These are phyloP conservation scores for Poeciliopsis presidionis DNA, from an alignment of 2,797 vertebrate species.

Conservation along the genomic window DNA sequence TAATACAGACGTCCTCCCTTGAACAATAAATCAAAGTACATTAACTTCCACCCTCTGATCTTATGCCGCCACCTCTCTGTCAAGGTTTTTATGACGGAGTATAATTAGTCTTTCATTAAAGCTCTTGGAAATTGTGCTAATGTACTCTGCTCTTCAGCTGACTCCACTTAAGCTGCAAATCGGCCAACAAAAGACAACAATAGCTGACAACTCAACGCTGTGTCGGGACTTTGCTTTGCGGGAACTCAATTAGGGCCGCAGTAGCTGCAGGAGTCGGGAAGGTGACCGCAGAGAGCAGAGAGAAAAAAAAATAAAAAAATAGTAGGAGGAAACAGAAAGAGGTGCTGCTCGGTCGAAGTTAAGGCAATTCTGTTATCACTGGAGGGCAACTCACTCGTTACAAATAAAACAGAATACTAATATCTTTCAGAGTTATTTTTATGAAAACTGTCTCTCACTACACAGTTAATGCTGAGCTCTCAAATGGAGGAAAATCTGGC, in stretches of 20 bases:
- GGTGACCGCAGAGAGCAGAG: slow-evolving; percentile 14
- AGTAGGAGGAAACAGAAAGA: slow-evolving; percentile 6
- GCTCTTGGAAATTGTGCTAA: slow-evolving; percentile 73
- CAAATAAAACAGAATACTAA: neutral
- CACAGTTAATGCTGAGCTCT: neutral
- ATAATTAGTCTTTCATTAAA: slow-evolving; percentile 80
- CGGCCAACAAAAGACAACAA: slow-evolving; percentile 48
- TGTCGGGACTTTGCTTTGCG: slow-evolving; percentile 66
- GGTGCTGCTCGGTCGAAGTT: slow-evolving; percentile 29
- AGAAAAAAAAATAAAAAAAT: neutral
- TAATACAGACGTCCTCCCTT: slow-evolving; percentile 59
- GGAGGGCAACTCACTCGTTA: neutral
- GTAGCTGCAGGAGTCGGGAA: slow-evolving; percentile 23
- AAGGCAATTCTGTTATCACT: neutral
- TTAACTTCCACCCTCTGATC: slow-evolving; percentile 36
- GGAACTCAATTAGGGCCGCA: slow-evolving; percentile 57
- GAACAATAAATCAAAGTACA: slow-evolving; percentile 66
- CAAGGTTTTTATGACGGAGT: slow-evolving; percentile 58
- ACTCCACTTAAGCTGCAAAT: slow-evolving; percentile 76
- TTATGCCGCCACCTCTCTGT: slow-evolving; percentile 44
- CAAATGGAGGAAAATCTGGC: neutral
- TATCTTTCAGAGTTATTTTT: neutral
- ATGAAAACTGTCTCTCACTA: neutral
- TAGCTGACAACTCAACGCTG: slow-evolving; percentile 47
- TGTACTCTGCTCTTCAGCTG: slow-evolving; percentile 70